Evolutionary conservation across 92 coral and sea anemone species (phyloP), one percentile per base, ranked within the genome.

Genomic region (Plumapathes pennacea): DNA sequence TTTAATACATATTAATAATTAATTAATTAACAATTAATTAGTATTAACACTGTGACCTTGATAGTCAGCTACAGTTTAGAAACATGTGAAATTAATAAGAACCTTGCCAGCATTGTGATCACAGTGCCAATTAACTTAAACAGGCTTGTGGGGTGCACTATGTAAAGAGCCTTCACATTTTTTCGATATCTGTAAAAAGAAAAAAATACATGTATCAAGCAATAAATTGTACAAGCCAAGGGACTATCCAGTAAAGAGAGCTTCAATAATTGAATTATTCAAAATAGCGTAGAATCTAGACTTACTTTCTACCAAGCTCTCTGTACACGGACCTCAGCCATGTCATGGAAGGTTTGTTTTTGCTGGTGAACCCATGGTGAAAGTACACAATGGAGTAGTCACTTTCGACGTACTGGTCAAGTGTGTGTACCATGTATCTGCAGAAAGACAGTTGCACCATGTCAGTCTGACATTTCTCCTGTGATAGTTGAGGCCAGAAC

Each of bases 401-500:
- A 69, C 77, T 94, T 58, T 94, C 99, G n/a, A 94, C 99, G 74
- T 94, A 94, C 47, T 94, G 94, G 58, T 94, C 99, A 45, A 94
- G 54, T 1, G 99, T 89, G 42, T 85, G 38, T 72, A 74, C 69
- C 77, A 85, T 69, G 62, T 84, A 94, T 41, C 99, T 94, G 53
- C 25, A 59, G 20, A 4, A 56, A 57, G 57, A 2, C 14, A 57
- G 48, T 1, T 10, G 44, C 0, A 13, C 21, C 32, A 54, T 24
- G 45, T 37, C 27, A 14, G 26, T 26, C 5, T 36, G 5, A 25
- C 3, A 17, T 39, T 18, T 24, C 22, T 13, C 4, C 30, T n/a
- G 46, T 20, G 37, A 5, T 2, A 68, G 54, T 24, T 1, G 18
- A 10, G 24, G 0, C 15, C 33, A 6, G n/a, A n/a, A n/a, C n/a